Evolutionary conservation across 2,888 invertebrate species (phyloP).

Genomic region (Lochmaea capreae): DNA sequence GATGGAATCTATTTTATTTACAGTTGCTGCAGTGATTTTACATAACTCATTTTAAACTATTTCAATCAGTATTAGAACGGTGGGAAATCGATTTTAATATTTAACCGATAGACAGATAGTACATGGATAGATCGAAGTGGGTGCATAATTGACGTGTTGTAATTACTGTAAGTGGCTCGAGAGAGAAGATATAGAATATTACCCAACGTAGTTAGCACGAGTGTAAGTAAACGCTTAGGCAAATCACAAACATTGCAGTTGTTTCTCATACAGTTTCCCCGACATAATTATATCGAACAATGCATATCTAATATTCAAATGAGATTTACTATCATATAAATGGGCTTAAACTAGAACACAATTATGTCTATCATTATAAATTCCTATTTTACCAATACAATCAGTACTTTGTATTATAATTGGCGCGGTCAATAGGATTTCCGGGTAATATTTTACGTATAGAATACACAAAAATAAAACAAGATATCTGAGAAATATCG

Average conservation of each 20-base stretch:
- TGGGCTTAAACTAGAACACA: too few species aligned
- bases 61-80: conserved; percentile 5
- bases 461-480: too few species aligned
- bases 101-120: conserved; percentile 5
- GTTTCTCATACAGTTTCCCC: neutral
- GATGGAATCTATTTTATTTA: neutral
- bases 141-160: conserved; percentile 42
- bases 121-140: conserved; percentile 35
- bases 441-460: too few species aligned
- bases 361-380: too few species aligned
- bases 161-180: conserved; percentile 40
- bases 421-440: neutral
- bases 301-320: neutral
- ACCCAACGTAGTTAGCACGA: conserved; percentile 12
- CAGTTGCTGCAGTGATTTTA: neutral
- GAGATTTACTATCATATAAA: too few species aligned
- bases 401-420: neutral
- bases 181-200: conserved; percentile 24
- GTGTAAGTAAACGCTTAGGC: conserved; percentile 11
- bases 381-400: too few species aligned
- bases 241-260: neutral
- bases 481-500: too few species aligned
- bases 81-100: conserved; percentile 10
- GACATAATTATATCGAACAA: neutral
- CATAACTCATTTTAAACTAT: too few species aligned